These are phyloP conservation scores for Isurus oxyrinchus DNA, from an alignment of 2,113 vertebrate species.

Conservation along the genomic window DNA sequence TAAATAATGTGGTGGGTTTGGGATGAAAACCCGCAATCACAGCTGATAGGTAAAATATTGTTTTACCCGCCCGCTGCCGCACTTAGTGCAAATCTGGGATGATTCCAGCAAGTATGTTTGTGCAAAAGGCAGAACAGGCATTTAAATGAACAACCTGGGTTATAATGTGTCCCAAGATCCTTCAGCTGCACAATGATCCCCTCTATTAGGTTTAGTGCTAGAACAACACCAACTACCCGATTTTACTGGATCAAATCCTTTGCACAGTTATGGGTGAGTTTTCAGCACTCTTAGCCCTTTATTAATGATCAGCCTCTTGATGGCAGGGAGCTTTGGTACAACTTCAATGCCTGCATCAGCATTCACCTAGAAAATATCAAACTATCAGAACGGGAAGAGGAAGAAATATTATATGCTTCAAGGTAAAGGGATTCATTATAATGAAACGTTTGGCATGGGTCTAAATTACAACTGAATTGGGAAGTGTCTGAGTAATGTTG, in stretches of 20 bases:
- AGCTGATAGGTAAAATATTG: too few species aligned
- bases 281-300: background rate
- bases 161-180: background rate
- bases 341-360: background rate
- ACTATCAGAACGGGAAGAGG: background rate
- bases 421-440: background rate
- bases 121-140: too few species aligned
- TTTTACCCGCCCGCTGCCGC: too few species aligned
- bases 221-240: background rate
- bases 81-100: too few species aligned
- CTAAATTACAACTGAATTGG: too few species aligned
- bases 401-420: background rate
- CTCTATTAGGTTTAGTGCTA: background rate
- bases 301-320: background rate
- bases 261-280: background rate
- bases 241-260: background rate
- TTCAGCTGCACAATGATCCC: background rate
- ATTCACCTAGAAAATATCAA: background rate
- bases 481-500: background rate
- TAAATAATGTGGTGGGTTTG: too few species aligned
- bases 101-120: too few species aligned
- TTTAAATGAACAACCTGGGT: too few species aligned
- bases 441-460: too few species aligned
- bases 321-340: background rate
- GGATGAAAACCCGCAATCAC: too few species aligned